Evolutionary conservation across 2,888 invertebrate species (phyloP).

Genomic region (Creontiades dilutus): DNA sequence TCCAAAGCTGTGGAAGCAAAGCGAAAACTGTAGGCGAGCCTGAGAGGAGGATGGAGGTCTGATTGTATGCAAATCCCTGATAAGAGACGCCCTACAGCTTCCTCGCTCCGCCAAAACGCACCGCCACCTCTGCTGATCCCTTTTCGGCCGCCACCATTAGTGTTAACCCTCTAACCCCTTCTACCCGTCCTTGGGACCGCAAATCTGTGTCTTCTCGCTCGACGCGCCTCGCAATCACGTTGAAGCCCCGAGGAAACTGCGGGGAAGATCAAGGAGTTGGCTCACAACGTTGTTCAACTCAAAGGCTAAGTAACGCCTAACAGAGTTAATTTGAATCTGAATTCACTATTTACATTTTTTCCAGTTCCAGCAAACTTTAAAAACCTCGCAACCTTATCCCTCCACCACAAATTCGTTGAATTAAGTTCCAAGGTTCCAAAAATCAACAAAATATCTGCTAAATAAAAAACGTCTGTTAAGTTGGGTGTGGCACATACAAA

Average conservation of each 20-base stretch:
- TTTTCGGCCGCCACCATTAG: constrained; percentile 1
- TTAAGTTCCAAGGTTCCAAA: too few relatives aligned
- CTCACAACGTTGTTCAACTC: too few relatives aligned
- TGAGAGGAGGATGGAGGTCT: constrained; percentile 46
- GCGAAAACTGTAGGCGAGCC: constrained; percentile 22
- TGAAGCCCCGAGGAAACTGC: neutral
- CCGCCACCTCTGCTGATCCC: neutral
- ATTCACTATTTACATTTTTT: too few relatives aligned
- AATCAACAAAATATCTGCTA: too few relatives aligned
- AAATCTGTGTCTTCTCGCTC: constrained; percentile 42
- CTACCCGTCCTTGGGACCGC: neutral
- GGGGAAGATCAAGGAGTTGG: neutral
- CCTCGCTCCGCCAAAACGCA: neutral
- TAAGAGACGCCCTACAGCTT: constrained; percentile 34
- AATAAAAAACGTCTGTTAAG: too few relatives aligned
- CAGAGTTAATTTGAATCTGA: too few relatives aligned
- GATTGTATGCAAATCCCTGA: constrained; percentile 65
- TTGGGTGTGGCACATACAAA: too few relatives aligned
- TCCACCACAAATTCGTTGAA: too few relatives aligned
- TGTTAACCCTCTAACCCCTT: neutral
- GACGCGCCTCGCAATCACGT: constrained; percentile 15
- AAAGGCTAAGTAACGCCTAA: too few relatives aligned
- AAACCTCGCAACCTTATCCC: too few relatives aligned
- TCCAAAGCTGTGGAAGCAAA: constrained; percentile 47
- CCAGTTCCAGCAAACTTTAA: too few relatives aligned